These are phyloP conservation scores for Chondrosia reniformis DNA, from an alignment of 37 sponge, comb jelly and placozoan species.

Conservation along the genomic window DNA sequence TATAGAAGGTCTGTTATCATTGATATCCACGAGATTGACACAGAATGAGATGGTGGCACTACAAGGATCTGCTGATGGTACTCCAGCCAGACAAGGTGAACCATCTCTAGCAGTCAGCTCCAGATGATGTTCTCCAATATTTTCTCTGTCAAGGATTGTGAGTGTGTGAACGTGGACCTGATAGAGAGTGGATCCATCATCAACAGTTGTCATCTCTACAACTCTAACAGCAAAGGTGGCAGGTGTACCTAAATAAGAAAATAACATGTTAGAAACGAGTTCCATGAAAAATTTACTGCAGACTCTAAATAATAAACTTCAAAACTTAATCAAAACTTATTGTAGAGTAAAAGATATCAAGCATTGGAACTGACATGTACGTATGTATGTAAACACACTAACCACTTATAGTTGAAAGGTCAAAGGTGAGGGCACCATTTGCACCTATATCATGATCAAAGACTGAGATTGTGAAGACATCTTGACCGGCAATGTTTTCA, in stretches of 20 bases:
- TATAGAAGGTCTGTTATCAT: background rate
- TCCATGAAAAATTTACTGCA: too few species aligned
- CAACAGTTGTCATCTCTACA: background rate
- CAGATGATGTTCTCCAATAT: background rate
- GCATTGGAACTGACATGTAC: background rate
- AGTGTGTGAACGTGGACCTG: background rate
- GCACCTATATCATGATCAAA: background rate
- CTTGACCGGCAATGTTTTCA: background rate
- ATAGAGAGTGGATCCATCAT: too few species aligned
- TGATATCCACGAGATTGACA: slow-evolving; percentile 10
- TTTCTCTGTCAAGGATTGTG: slow-evolving; percentile 37
- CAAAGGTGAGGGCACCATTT: background rate
- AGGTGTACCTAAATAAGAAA: too few species aligned
- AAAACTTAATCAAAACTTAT: too few species aligned
- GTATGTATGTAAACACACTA: background rate
- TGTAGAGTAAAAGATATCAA: background rate
- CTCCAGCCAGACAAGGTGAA: background rate
- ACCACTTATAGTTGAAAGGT: background rate
- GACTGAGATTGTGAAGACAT: background rate
- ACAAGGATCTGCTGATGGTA: background rate
- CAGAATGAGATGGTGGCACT: background rate
- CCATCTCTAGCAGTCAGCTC: slow-evolving; percentile 25
- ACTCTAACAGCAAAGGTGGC: background rate
- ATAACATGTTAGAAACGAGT: too few species aligned
- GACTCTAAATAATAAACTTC: background rate